Evolutionary conservation across 2,888 invertebrate genomes (phyloP).

Genomic region (Iphiclides podalirius): DNA sequence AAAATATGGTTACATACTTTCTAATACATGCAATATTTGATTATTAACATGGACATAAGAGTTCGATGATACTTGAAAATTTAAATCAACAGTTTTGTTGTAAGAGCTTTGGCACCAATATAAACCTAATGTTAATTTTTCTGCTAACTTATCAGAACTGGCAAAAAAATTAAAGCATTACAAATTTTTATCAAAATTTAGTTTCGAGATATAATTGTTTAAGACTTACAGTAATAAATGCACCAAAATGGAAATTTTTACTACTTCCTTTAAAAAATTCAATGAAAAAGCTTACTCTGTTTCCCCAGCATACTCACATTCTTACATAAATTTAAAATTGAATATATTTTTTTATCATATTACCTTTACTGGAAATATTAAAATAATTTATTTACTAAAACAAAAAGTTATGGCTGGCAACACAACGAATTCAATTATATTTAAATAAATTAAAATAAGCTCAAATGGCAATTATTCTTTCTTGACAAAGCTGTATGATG

Average conservation of each 20-base stretch:
- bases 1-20: slow-evolving; percentile 38
- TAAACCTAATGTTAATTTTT: slow-evolving; percentile 35
- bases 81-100: slow-evolving; percentile 23
- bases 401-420: too few species aligned
- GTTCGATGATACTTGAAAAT: slow-evolving; percentile 22
- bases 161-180: neutral
- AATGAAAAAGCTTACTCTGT: neutral
- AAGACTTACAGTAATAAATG: slow-evolving; percentile 34
- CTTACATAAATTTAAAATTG: slow-evolving; percentile 2
- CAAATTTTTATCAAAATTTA: neutral
- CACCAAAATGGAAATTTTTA: slow-evolving; percentile 31
- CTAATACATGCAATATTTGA: slow-evolving; percentile 18
- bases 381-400: too few species aligned
- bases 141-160: neutral
- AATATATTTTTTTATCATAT: slow-evolving; percentile 4
- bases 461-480: too few species aligned
- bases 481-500: too few species aligned
- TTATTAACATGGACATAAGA: slow-evolving; percentile 20
- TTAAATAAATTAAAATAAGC: too few species aligned
- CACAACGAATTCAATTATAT: too few species aligned
- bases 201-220: slow-evolving; percentile 3
- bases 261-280: neutral
- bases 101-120: slow-evolving; percentile 66
- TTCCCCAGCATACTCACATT: neutral
- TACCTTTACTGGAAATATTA: too few species aligned